phyloP scores from a whole-genome alignment of 2,888 invertebrate genomes.

The Onchidella celtica region DNA sequence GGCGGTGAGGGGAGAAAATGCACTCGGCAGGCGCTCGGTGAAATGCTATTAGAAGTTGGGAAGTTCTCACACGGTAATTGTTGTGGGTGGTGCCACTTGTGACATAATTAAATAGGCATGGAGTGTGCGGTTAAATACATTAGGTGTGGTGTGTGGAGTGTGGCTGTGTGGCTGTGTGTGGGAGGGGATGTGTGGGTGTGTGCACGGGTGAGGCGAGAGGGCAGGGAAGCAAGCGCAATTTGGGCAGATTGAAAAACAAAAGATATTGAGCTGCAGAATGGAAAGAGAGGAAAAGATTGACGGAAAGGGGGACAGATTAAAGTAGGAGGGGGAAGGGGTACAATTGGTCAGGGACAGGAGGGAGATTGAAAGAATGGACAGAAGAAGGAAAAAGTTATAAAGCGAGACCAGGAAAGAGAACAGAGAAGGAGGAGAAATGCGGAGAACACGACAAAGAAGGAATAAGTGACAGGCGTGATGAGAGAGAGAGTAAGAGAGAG shows the following conservation, averaged over 20 bases:
- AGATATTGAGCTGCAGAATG: not conserved
- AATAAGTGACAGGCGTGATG: not conserved
- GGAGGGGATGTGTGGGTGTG: constrained; percentile 10
- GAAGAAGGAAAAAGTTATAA: too few species aligned
- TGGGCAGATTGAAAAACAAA: not conserved
- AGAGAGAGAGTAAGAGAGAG: constrained; percentile 16
- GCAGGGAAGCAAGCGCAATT: not conserved
- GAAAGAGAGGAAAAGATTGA: not conserved
- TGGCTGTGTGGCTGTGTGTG: constrained; percentile 6
- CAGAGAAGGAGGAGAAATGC: too few species aligned
- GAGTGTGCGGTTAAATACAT: constrained; percentile 4
- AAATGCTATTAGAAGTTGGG: constrained; percentile 16
- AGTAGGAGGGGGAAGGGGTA: too few species aligned
- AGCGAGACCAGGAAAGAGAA: too few species aligned
- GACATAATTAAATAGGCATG: constrained; percentile 20
- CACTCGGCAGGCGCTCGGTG: constrained; percentile 7
- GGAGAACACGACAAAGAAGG: not conserved
- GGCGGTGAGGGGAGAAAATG: too few species aligned
- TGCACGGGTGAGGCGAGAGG: not conserved
- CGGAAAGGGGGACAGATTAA: not conserved
- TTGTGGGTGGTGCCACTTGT: not conserved
- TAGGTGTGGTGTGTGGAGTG: not conserved
- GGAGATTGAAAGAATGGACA: too few species aligned
- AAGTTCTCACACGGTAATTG: constrained; percentile 16
- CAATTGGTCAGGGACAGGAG: too few species aligned